Percentiles rank a stretch among this genome's conserved stretches.
These are phyloP conservation scores for Lissonota sp. DNA, from an alignment of 2,888 invertebrate genomes.

Conservation along the genomic window DNA sequence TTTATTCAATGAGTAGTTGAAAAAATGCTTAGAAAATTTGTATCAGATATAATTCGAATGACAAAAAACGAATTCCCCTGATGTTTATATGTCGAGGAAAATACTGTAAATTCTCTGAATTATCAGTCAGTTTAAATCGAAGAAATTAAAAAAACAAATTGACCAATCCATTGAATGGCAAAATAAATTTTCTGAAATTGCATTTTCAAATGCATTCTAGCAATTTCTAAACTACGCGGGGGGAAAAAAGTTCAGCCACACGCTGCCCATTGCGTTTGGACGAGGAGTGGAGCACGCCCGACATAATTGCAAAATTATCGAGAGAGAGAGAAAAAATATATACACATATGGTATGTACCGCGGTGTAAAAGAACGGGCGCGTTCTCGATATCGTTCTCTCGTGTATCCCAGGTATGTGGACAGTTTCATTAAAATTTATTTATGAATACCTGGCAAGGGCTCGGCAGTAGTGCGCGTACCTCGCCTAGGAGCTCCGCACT, in stretches of 20 bases:
- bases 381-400: constrained; percentile 58
- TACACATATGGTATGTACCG: constrained; percentile 9
- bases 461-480: constrained; percentile 71
- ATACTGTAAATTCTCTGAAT: too few relatives aligned
- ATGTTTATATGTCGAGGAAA: too few relatives aligned
- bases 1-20: too few relatives aligned
- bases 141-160: too few relatives aligned
- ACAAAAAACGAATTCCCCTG: too few relatives aligned
- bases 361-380: constrained; percentile 56
- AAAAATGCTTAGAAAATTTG: too few relatives aligned
- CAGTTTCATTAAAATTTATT: constrained; percentile 80
- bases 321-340: constrained; percentile 23
- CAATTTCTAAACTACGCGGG: background rate
- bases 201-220: background rate
- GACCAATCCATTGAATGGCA: too few relatives aligned
- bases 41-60: too few relatives aligned
- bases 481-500: constrained; percentile 62
- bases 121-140: too few relatives aligned
- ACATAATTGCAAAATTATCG: constrained; percentile 60
- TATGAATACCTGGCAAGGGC: constrained; percentile 80
- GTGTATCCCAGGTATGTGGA: constrained; percentile 68
- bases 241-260: background rate
- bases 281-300: constrained; percentile 54
- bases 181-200: background rate
- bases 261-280: constrained; percentile 42